phyloP scores from a whole-genome alignment of 2,797 vertebrate genomes.

The Danionella dracula region DNA sequence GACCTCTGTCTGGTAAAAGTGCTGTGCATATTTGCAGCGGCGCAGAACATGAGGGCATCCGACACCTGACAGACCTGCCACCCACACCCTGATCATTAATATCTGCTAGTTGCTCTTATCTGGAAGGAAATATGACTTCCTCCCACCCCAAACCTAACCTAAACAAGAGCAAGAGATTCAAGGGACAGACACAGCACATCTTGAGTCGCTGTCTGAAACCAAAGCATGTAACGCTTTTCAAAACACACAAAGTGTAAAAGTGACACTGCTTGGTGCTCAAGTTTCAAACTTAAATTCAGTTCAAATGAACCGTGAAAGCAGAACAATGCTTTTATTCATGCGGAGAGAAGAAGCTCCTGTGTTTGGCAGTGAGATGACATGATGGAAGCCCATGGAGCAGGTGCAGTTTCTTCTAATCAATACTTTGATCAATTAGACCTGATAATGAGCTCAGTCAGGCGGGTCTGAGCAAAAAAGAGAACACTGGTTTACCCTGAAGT shows the following conservation, averaged over 20 bases:
- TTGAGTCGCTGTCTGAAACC: neutral
- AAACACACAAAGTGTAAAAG: too few species aligned
- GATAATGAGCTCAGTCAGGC: slow-evolving; percentile 42
- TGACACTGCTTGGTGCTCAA: too few species aligned
- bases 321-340: neutral
- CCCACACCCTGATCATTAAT: slow-evolving; percentile 31
- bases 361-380: neutral
- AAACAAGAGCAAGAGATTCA: slow-evolving; percentile 17
- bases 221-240: too few species aligned
- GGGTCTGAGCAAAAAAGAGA: slow-evolving; percentile 23
- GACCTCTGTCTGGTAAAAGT: slow-evolving; percentile 35
- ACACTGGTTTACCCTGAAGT: slow-evolving; percentile 11
- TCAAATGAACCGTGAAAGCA: too few species aligned
- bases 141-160: neutral
- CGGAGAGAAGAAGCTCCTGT: neutral
- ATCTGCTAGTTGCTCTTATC: slow-evolving; percentile 34
- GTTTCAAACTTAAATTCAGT: too few species aligned
- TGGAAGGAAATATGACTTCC: slow-evolving; percentile 37
- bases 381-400: slow-evolving; percentile 34
- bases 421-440: slow-evolving; percentile 45
- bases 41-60: slow-evolving; percentile 59
- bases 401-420: slow-evolving; percentile 37
- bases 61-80: slow-evolving; percentile 36
- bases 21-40: slow-evolving; percentile 49
- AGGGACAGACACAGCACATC: neutral